Percentiles rank a stretch among this genome's conserved stretches.
phyloP scores from a whole-genome alignment of 2,888 invertebrate genomes.

The Mylabris sibirica region DNA sequence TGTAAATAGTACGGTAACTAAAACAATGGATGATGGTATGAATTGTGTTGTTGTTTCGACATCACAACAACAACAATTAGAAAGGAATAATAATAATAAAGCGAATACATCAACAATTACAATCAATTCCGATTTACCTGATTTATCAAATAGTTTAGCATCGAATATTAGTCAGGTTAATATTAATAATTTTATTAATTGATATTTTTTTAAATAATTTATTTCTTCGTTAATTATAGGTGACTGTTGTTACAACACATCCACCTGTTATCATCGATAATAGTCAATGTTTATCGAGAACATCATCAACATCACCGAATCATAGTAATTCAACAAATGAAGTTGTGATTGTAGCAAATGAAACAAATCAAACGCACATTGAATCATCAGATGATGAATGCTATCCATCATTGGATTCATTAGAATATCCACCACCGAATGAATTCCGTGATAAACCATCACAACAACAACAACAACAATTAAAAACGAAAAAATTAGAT shows the following conservation, averaged over 20 bases:
- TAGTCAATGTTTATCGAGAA: constrained; percentile 62
- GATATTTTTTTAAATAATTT: neutral
- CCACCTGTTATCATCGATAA: constrained; percentile 79
- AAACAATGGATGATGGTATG: constrained; percentile 48
- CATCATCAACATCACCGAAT: constrained; percentile 59
- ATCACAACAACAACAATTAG: constrained; percentile 47
- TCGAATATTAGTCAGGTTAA: constrained; percentile 74
- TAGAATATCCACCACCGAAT: constrained; percentile 68
- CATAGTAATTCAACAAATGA: constrained; percentile 68
- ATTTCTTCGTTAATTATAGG: constrained; percentile 60
- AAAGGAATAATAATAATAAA: constrained; percentile 56
- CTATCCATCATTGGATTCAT: constrained; percentile 77
- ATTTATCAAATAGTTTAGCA: constrained; percentile 76
- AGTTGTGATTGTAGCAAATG: constrained; percentile 81
- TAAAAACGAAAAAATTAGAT: constrained; percentile 74
- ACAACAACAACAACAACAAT: constrained; percentile 47
- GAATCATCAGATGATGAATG: constrained; percentile 78
- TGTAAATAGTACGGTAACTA: constrained; percentile 47
- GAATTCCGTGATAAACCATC: constrained; percentile 60
- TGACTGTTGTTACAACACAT: constrained; percentile 85
- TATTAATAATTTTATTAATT: constrained; percentile 1
- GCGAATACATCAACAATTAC: constrained; percentile 62
- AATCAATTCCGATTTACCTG: constrained; percentile 65
- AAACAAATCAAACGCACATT: constrained; percentile 74
- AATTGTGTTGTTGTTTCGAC: constrained; percentile 56